phyloP scores from a whole-genome alignment of 2,113 vertebrate species.

The Coreoperca whiteheadi region DNA sequence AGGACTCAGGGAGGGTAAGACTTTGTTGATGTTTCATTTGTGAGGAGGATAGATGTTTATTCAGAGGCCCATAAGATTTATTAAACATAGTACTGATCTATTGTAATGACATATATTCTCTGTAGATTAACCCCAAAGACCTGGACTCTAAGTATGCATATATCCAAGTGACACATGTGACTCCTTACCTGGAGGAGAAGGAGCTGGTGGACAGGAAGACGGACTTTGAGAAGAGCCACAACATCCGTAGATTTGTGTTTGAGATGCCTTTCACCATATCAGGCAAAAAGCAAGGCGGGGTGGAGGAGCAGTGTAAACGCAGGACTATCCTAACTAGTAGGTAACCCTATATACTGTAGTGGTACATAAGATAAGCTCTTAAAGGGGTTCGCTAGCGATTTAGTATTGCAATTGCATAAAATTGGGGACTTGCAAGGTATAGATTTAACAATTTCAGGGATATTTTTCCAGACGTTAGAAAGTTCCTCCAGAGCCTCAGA shows the following conservation, averaged over 20 bases:
- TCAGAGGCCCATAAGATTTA: not conserved
- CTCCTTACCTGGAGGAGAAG: slow-evolving; percentile 96
- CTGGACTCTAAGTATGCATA: slow-evolving; percentile 98
- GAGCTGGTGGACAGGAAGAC: slow-evolving; percentile 95
- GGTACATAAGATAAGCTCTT: not conserved
- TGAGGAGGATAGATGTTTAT: not conserved
- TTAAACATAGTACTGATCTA: not conserved
- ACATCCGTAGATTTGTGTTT: slow-evolving; percentile 97
- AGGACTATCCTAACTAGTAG: slow-evolving; percentile 94
- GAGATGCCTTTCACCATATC: slow-evolving; percentile 98
- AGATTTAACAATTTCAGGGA: not conserved
- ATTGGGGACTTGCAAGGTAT: not conserved
- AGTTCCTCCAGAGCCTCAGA: not conserved
- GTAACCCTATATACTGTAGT: slow-evolving; percentile 23
- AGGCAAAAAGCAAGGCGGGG: slow-evolving; percentile 94
- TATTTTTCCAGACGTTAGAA: not conserved
- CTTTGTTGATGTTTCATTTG: not conserved
- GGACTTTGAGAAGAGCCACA: slow-evolving; percentile 96
- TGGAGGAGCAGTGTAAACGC: slow-evolving; percentile 97
- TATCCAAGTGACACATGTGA: slow-evolving; percentile 97
- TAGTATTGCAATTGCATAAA: not conserved
- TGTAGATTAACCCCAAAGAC: slow-evolving; percentile 97
- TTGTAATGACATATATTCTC: not conserved
- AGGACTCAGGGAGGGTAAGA: slow-evolving; percentile 95
- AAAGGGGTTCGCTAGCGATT: not conserved